Percentiles rank a stretch among this genome's conserved stretches.
phyloP scores from a whole-genome alignment of 1,140 invertebrate species.

The Musca vetustissima region DNA sequence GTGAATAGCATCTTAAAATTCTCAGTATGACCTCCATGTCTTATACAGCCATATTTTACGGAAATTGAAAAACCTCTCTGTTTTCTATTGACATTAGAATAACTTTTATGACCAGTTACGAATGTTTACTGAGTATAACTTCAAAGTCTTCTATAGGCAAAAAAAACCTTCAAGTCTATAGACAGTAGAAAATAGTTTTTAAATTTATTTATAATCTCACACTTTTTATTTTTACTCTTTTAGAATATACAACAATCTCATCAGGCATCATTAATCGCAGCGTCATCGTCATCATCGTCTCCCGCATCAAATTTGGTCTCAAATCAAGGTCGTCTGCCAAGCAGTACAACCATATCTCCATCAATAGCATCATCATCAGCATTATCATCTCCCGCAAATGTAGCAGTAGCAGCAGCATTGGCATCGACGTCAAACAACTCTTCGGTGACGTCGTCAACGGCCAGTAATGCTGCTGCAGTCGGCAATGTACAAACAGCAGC shows the following conservation, averaged over 20 bases:
- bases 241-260: slow-evolving; percentile 51
- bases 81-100: too few species aligned
- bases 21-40: too few species aligned
- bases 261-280: slow-evolving; percentile 25
- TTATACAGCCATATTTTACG: too few species aligned
- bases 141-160: too few species aligned
- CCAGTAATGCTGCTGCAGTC: slow-evolving; percentile 12
- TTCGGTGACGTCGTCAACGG: slow-evolving; percentile 24
- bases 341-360: slow-evolving; percentile 10
- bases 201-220: too few species aligned
- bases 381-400: slow-evolving; percentile 8
- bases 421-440: not conserved
- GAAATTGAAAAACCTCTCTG: too few species aligned
- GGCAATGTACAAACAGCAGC: not conserved
- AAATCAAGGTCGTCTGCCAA: slow-evolving; percentile 17
- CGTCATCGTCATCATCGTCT: not conserved
- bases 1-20: too few species aligned
- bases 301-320: slow-evolving; percentile 1
- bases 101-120: too few species aligned
- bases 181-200: too few species aligned
- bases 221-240: not conserved
- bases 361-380: slow-evolving; percentile 23
- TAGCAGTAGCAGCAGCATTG: slow-evolving; percentile 11
- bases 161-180: too few species aligned
- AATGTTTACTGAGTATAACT: too few species aligned